phyloP scores from a whole-genome alignment of 2,797 vertebrate species.

The Neosalanx taihuensis region DNA sequence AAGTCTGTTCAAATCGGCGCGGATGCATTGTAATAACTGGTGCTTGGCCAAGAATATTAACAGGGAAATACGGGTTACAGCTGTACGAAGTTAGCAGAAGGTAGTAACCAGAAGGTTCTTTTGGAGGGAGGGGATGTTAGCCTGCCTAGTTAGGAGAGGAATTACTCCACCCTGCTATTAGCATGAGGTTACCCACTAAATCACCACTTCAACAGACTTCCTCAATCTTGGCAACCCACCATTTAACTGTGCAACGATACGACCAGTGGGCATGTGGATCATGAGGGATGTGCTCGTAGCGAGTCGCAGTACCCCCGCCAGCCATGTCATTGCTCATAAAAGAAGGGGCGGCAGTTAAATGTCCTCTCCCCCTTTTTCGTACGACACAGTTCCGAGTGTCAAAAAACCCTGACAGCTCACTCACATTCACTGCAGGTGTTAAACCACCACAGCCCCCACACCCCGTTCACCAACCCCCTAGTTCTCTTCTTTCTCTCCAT shows the following conservation, averaged over 20 bases:
- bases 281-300: no score
- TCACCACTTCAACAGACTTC: conserved; percentile 79
- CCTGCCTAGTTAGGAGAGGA: conserved; percentile 75
- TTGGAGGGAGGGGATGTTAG: conserved; percentile 58
- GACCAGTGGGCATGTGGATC: neutral
- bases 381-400: conserved; percentile 36
- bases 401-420: conserved; percentile 54
- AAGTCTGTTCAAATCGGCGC: no score
- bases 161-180: conserved; percentile 93
- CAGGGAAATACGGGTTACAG: conserved; percentile 42
- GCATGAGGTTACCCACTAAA: conserved; percentile 86
- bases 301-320: neutral
- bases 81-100: conserved; percentile 11
- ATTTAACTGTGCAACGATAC: conserved; percentile 71
- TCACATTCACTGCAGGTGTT: conserved; percentile 4
- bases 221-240: conserved; percentile 73
- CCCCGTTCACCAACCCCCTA: conserved; percentile 19
- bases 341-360: neutral
- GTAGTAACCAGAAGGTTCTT: conserved; percentile 44
- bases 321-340: neutral
- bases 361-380: conserved; percentile 39
- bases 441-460: no score
- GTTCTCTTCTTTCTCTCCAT: conserved; percentile 10
- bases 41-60: neutral
- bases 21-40: no score